Evolutionary conservation across 2,888 invertebrate genomes (phyloP).

Genomic region (Xylota segnis): DNA sequence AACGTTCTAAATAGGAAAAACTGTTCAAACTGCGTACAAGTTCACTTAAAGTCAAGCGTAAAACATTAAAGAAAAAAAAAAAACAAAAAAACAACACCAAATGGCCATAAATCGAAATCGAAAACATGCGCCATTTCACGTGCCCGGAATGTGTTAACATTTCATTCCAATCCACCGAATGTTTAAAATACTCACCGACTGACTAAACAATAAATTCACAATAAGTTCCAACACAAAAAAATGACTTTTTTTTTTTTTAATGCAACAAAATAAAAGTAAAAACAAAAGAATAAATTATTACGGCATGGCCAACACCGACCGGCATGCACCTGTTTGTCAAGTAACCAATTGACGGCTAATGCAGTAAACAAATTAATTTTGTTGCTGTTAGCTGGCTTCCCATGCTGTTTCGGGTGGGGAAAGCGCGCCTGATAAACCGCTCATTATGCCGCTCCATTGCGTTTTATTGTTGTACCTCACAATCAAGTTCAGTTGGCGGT

Average conservation of each 20-base stretch:
- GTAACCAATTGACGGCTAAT: slow-evolving; percentile 20
- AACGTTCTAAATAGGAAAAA: too few species aligned
- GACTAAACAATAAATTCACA: not conserved
- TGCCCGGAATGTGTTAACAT: not conserved
- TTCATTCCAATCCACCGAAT: not conserved
- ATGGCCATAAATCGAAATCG: not conserved
- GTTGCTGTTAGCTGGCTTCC: slow-evolving; percentile 32
- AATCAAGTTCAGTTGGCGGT: too few species aligned
- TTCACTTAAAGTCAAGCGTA: too few species aligned
- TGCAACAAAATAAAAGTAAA: not conserved
- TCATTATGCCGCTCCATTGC: slow-evolving; percentile 23
- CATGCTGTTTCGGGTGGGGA: not conserved
- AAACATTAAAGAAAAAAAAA: too few species aligned
- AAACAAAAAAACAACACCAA: too few species aligned
- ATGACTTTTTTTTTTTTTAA: not conserved
- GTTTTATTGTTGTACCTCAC: slow-evolving; percentile 28
- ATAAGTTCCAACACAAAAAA: not conserved
- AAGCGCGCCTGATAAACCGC: slow-evolving; percentile 17
- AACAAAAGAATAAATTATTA: not conserved
- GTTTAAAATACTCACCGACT: not conserved
- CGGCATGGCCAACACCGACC: not conserved
- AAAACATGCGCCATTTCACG: not conserved
- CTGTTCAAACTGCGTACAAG: too few species aligned
- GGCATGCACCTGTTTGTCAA: slow-evolving; percentile 21
- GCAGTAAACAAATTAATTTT: slow-evolving; percentile 15